Percentiles rank a stretch among this genome's conserved stretches.
phyloP scores from a whole-genome alignment of 2,888 invertebrate species.

The Myathropa florea region DNA sequence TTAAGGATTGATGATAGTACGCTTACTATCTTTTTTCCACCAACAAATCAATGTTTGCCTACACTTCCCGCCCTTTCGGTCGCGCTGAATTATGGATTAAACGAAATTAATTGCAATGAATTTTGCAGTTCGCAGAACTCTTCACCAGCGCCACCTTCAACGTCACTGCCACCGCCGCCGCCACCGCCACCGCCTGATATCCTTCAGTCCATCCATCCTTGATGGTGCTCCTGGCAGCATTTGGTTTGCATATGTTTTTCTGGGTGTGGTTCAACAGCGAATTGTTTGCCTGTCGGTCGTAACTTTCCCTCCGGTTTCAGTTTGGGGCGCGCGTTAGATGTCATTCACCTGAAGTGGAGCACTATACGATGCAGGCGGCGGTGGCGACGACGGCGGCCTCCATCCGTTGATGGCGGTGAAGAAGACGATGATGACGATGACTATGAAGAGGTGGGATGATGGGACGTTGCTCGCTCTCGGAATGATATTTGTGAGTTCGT shows the following conservation, averaged over 20 bases:
- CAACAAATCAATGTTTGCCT: conserved; percentile 19
- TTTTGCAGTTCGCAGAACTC: conserved; percentile 39
- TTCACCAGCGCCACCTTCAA: background rate
- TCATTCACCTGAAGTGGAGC: conserved; percentile 59
- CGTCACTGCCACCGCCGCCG: background rate
- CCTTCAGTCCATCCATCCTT: conserved; percentile 11
- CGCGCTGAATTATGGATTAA: conserved; percentile 49
- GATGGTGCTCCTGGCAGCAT: conserved; percentile 3
- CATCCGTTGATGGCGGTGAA: background rate
- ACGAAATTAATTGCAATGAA: conserved; percentile 64
- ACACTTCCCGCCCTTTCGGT: conserved; percentile 6
- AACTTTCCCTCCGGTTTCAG: conserved; percentile 35
- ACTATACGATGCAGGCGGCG: background rate
- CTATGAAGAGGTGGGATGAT: background rate
- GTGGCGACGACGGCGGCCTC: too few species aligned
- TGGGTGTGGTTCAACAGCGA: conserved; percentile 65
- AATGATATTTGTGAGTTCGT: conserved; percentile 15
- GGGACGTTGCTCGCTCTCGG: background rate
- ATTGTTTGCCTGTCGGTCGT: conserved; percentile 43
- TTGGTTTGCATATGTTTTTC: conserved; percentile 59
- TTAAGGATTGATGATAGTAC: conserved; percentile 11
- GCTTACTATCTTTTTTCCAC: conserved; percentile 22
- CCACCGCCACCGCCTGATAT: conserved; percentile 14
- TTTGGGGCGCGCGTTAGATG: conserved; percentile 49
- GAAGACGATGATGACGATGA: background rate